Percentiles rank a stretch among this genome's conserved stretches.
Conservation (phyloP, 2,113 vertebrate genomes). For the Carassius gibelio region DNA sequence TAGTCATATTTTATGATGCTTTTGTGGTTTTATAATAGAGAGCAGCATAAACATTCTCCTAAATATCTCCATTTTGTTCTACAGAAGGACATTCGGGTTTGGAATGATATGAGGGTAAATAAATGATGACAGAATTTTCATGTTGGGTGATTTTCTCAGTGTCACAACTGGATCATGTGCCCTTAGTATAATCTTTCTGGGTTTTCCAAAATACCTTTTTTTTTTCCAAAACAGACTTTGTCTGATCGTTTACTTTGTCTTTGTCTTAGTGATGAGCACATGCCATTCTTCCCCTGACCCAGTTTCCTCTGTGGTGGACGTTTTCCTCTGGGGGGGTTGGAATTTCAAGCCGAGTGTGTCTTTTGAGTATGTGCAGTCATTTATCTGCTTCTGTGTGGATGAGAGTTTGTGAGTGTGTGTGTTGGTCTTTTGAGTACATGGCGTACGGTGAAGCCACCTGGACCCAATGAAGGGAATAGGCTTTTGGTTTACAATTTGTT, state of each 20-base stretch:
- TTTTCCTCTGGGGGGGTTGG: slow-evolving; percentile 24
- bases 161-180: background rate
- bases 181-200: background rate
- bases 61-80: background rate
- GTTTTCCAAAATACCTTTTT: background rate
- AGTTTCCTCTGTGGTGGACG: slow-evolving; percentile 41
- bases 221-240: slow-evolving; percentile 29
- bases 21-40: background rate
- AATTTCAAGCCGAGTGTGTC: slow-evolving; percentile 31
- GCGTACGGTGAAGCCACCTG: slow-evolving; percentile 65
- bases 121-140: background rate
- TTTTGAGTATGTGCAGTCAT: slow-evolving; percentile 55
- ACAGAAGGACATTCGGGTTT: background rate
- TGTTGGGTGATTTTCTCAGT: background rate
- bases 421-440: slow-evolving; percentile 38
- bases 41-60: background rate
- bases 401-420: slow-evolving; percentile 12
- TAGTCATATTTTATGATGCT: background rate
- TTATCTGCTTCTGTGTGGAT: slow-evolving; percentile 16
- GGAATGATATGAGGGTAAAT: background rate
- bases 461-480: slow-evolving; percentile 56
- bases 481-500: background rate
- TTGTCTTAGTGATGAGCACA: slow-evolving; percentile 21
- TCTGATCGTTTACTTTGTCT: slow-evolving; percentile 9
- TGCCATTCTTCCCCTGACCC: slow-evolving; percentile 45